Evolutionary conservation across 35 echinoderm and acorn worm species (phyloP), one percentile per base, ranked within the genome.

Genomic region (Diadema setosum): DNA sequence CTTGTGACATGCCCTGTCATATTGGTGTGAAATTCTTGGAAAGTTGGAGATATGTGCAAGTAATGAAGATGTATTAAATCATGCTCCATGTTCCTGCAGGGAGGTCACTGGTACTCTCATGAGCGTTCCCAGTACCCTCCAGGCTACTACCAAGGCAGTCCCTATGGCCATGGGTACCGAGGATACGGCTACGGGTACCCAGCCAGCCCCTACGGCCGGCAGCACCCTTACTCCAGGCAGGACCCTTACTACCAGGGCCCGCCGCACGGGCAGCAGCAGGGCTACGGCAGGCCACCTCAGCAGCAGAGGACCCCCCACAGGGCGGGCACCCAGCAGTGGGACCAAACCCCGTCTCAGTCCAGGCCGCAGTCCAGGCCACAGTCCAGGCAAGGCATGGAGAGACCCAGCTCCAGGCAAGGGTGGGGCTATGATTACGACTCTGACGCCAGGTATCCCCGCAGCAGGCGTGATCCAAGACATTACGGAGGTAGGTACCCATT

Each of bases 341-440:
- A 78, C 0, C n/a, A n/a, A n/a, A n/a, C n/a, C n/a, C n/a, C n/a
- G n/a, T n/a, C n/a, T n/a, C n/a, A 18, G 30, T 3, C 34, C 43
- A 12, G 87, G 67, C n/a, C 45, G 49, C 36, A 45, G 45, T 39
- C n/a, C n/a, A 45, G 84, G 42, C 90, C 94, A 17, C 82, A 69
- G 46, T 97, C 94, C 14, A 89, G 90, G 80, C 94, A 97, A 25
- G 94, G 88, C 23, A 45, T 25, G 34, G 84, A 70, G 39, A 50
- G 88, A 21, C 81, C 88, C 16, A 83, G 27, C 6, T 90, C 88
- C 20, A 49, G 87, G 41, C 87, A 90, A 41, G 87, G 75, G 45
- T 65, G 39, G 42, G 52, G 49, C 40, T 57, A 85, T 32, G 81
- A 89, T 25, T 87, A 93, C 31, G 75, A 61, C 16, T 84, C 84